Conservation (phyloP, 2,797 vertebrate species). For the Lepilemur ruficaudatus region DNA sequence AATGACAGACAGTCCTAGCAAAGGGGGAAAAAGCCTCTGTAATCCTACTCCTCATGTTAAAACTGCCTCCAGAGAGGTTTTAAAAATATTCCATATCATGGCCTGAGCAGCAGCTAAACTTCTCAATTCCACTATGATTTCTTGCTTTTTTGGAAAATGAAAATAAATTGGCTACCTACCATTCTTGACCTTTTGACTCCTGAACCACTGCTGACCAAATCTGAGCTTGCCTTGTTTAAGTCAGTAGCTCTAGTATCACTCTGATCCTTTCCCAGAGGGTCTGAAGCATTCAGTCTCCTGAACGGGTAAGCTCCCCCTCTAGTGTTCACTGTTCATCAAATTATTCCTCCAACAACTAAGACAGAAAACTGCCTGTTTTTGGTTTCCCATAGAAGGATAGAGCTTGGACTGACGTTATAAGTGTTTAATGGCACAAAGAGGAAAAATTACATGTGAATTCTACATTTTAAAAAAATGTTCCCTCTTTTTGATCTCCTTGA, state of each 20-base stretch:
- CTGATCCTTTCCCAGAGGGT: constrained; percentile 85
- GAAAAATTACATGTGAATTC: constrained; percentile 31
- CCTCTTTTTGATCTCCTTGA: constrained; percentile 29
- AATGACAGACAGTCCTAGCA: constrained; percentile 86
- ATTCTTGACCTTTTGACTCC: constrained; percentile 89
- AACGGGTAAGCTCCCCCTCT: constrained; percentile 98
- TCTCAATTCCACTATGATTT: constrained; percentile 84
- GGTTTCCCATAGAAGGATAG: constrained; percentile 64
- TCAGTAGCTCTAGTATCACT: constrained; percentile 82
- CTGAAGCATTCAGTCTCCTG: constrained; percentile 84
- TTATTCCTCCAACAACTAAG: constrained; percentile 82
- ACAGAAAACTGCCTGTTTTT: constrained; percentile 55
- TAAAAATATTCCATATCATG: constrained; percentile 90
- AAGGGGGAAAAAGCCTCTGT: constrained; percentile 82
- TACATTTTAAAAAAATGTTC: not conserved
- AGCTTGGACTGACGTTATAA: constrained; percentile 50
- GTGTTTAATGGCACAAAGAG: constrained; percentile 47
- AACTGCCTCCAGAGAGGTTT: constrained; percentile 91
- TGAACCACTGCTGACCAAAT: constrained; percentile 89
- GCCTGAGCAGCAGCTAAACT: constrained; percentile 88
- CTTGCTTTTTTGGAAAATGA: constrained; percentile 85
- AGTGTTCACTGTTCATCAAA: constrained; percentile 92
- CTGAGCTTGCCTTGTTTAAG: constrained; percentile 86
- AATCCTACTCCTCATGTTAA: constrained; percentile 92
- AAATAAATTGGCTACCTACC: constrained; percentile 89